These are phyloP conservation scores for Malthinus seriepunctatus DNA, from an alignment of 2,888 invertebrate genomes.

Conservation along the genomic window DNA sequence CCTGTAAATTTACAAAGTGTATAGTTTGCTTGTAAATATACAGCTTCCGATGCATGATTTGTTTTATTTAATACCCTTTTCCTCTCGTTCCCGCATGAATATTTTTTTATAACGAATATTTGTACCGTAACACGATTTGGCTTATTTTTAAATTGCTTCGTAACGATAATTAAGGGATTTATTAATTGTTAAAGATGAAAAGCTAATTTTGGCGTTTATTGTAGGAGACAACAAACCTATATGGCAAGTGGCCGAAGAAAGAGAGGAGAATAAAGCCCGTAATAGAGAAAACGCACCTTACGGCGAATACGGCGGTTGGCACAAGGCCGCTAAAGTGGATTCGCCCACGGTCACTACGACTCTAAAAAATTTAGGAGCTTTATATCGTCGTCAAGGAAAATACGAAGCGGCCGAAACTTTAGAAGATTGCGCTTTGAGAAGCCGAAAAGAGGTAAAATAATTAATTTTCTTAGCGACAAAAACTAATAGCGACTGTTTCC, in stretches of 20 bases:
- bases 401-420: slow-evolving; percentile 99
- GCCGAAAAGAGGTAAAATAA: slow-evolving; percentile 84
- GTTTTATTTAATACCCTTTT: slow-evolving; percentile 38
- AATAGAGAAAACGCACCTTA: slow-evolving; percentile 89
- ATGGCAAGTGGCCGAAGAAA: slow-evolving; percentile 98
- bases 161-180: no score
- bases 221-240: slow-evolving; percentile 92
- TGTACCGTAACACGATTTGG: no score
- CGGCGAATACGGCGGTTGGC: slow-evolving; percentile 94
- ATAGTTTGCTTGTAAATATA: slow-evolving; percentile 42
- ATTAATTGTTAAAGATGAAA: not conserved
- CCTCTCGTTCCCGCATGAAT: slow-evolving; percentile 27
- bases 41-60: slow-evolving; percentile 36
- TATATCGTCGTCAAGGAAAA: slow-evolving; percentile 98
- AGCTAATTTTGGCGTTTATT: slow-evolving; percentile 5
- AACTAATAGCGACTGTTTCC: not conserved
- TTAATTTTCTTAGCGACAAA: not conserved
- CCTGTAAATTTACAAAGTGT: slow-evolving; percentile 25
- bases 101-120: no score
- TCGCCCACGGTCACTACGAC: slow-evolving; percentile 98
- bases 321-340: slow-evolving; percentile 97
- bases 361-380: slow-evolving; percentile 95
- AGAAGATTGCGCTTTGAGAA: slow-evolving; percentile 96
- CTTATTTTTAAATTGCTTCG: no score
- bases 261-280: slow-evolving; percentile 91